Conservation (phyloP, 2,888 invertebrate species). For the Ophonus ardosiacus region DNA sequence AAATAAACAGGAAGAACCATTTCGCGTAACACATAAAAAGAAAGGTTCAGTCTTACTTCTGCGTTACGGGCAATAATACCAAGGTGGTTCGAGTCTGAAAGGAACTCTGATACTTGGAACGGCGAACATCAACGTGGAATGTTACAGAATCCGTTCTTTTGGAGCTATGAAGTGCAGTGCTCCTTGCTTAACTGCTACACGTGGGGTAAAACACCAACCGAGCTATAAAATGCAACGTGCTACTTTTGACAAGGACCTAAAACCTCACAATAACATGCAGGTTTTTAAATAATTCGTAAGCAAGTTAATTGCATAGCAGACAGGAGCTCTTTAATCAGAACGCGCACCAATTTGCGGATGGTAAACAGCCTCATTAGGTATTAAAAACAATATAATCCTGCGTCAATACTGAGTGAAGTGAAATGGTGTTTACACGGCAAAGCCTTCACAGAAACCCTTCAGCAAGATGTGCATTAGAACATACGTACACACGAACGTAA, state of each 20-base stretch:
- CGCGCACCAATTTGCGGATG: neutral
- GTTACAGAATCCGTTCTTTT: neutral
- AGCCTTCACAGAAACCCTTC: neutral
- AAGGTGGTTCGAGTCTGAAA: neutral
- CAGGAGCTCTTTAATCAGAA: neutral
- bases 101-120: neutral
- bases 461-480: neutral
- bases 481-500: neutral
- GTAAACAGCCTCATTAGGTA: neutral
- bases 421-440: neutral
- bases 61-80: conserved; percentile 38
- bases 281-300: neutral
- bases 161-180: conserved; percentile 34
- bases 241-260: conserved; percentile 13
- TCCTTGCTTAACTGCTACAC: conserved; percentile 25
- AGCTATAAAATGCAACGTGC: conserved; percentile 21
- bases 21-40: conserved; percentile 24
- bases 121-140: neutral
- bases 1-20: conserved; percentile 45
- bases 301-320: neutral
- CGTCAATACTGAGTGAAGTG: neutral
- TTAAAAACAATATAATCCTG: neutral
- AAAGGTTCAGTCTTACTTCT: conserved; percentile 33
- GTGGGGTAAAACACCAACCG: conserved; percentile 18
- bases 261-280: neutral